Conservation (phyloP, 1,140 invertebrate species). For the Thaumetopoea pityocampa region DNA sequence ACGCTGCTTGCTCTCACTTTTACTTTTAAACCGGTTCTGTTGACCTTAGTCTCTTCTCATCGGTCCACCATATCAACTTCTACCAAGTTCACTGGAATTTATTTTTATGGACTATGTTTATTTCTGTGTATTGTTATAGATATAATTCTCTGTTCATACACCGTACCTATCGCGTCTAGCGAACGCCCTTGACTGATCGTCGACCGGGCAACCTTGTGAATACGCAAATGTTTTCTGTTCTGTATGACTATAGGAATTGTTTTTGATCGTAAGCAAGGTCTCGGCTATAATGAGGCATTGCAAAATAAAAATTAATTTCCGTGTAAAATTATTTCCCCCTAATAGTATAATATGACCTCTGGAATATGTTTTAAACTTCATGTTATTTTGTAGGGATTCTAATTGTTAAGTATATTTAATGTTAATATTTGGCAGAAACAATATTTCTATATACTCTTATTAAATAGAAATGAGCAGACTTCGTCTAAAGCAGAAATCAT, state of each 20-base stretch:
- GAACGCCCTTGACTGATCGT: constrained; percentile 68
- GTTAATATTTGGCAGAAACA: too few species aligned
- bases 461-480: too few species aligned
- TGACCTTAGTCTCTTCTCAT: constrained; percentile 44
- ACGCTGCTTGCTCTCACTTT: constrained; percentile 57
- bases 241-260: constrained; percentile 54
- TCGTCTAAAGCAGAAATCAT: too few species aligned
- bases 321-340: too few species aligned
- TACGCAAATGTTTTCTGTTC: constrained; percentile 62
- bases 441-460: too few species aligned
- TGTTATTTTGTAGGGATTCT: too few species aligned
- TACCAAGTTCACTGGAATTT: constrained; percentile 9
- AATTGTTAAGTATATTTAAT: too few species aligned
- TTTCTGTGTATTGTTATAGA: too few species aligned
- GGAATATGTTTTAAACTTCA: too few species aligned
- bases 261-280: constrained; percentile 25
- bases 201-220: constrained; percentile 65
- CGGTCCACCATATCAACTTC: constrained; percentile 5
- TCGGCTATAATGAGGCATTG: constrained; percentile 8
- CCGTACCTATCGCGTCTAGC: constrained; percentile 48
- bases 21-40: constrained; percentile 66
- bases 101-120: constrained; percentile 7
- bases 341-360: too few species aligned
- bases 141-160: constrained; percentile 32
- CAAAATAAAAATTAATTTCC: too few species aligned